phyloP scores from a whole-genome alignment of 2,797 vertebrate genomes.

The Manis crassicaudata region DNA sequence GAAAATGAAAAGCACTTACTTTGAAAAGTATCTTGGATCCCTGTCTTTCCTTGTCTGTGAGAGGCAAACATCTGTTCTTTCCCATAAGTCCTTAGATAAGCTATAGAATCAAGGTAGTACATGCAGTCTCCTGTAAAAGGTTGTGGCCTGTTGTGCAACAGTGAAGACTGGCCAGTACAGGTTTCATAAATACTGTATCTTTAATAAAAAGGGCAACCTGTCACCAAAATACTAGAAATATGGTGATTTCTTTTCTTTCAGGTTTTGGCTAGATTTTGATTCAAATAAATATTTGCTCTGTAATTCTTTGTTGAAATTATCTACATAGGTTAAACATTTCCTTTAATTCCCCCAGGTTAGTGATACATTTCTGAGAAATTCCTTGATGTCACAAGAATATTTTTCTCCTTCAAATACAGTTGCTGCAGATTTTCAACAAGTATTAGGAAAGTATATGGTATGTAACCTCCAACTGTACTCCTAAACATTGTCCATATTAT shows the following conservation, averaged over 20 bases:
- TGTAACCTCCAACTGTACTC: constrained; percentile 43
- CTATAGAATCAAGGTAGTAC: not conserved
- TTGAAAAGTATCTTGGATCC: not conserved
- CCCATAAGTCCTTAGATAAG: not conserved
- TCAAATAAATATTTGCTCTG: constrained; percentile 8
- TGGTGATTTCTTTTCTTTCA: not conserved
- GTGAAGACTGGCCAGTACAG: not conserved
- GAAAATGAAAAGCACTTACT: not conserved
- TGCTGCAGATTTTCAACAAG: constrained; percentile 69
- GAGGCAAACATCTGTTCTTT: not conserved
- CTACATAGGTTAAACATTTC: constrained; percentile 33
- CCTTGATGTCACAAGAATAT: constrained; percentile 61
- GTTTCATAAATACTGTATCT: not conserved
- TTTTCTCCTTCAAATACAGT: constrained; percentile 65
- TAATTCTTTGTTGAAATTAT: constrained; percentile 31
- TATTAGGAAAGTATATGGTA: constrained; percentile 72
- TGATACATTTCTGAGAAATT: constrained; percentile 64
- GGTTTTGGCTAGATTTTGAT: constrained; percentile 22
- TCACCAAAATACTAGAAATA: not conserved
- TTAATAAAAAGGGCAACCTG: not conserved
- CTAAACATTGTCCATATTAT: not conserved
- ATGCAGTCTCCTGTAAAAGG: not conserved
- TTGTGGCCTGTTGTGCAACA: not conserved
- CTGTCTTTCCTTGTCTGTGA: not conserved
- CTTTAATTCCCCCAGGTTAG: constrained; percentile 72